Conservation (phyloP, 2,888 invertebrate species). For the Trisateles emortualis region DNA sequence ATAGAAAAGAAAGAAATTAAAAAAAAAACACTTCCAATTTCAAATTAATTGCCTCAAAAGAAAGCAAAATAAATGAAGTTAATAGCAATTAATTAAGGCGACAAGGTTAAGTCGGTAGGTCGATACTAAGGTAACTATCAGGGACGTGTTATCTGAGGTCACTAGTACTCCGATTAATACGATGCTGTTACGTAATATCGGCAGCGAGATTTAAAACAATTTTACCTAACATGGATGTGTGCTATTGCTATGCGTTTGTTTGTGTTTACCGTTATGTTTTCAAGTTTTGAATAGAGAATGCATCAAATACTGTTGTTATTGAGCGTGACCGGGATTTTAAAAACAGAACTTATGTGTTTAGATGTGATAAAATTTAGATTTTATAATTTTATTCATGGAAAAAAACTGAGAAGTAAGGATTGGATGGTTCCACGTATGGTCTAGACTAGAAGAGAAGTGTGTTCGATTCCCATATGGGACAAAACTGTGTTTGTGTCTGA, state of each 20-base stretch:
- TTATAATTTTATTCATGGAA: no score
- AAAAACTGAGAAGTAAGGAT: no score
- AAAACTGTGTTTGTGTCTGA: no score
- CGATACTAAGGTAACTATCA: conserved; percentile 44
- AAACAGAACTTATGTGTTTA: neutral
- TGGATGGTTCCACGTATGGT: no score
- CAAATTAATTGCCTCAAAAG: conserved; percentile 22
- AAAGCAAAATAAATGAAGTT: conserved; percentile 28
- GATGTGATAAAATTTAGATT: no score
- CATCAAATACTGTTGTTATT: neutral
- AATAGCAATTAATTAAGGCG: conserved; percentile 36
- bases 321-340: neutral
- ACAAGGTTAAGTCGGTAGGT: conserved; percentile 43
- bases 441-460: no score
- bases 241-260: neutral
- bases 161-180: conserved; percentile 41
- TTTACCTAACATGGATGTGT: conserved; percentile 10
- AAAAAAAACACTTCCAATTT: conserved; percentile 18
- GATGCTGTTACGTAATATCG: conserved; percentile 35
- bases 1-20: no score
- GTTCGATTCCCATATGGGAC: no score
- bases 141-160: conserved; percentile 49
- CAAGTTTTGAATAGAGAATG: conserved; percentile 4
- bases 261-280: conserved; percentile 1
- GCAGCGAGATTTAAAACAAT: conserved; percentile 14